Evolutionary conservation across 2,888 invertebrate genomes (phyloP).

Genomic region (Ptilodon capucinus): DNA sequence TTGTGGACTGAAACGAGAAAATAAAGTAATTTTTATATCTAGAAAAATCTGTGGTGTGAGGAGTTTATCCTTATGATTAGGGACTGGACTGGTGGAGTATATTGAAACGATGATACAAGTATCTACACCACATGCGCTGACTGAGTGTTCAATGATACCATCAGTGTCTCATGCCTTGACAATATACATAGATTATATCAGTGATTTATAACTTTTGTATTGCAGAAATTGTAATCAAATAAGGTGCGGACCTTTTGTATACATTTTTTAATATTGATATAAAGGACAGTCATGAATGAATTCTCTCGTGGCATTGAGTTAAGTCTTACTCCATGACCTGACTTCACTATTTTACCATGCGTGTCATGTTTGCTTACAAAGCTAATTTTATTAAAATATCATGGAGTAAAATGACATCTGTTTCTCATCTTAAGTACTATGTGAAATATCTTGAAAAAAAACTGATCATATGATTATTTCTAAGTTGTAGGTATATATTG

Average conservation of each 20-base stretch:
- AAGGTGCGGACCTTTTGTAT: conserved; percentile 78
- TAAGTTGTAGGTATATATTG: conserved; percentile 36
- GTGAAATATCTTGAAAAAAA: conserved; percentile 19
- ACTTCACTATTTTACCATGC: conserved; percentile 8
- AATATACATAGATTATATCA: conserved; percentile 52
- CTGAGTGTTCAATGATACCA: conserved; percentile 56
- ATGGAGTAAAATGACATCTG: conserved; percentile 27
- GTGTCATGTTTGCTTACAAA: conserved; percentile 20
- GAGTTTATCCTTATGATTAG: conserved; percentile 74
- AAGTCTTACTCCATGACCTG: conserved; percentile 37
- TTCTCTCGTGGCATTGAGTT: conserved; percentile 79
- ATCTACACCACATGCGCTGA: conserved; percentile 58
- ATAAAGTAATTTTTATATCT: conserved; percentile 80
- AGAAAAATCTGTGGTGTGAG: conserved; percentile 81
- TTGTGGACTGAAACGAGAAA: conserved; percentile 78
- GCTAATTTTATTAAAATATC: conserved; percentile 26
- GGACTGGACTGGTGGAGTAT: conserved; percentile 71
- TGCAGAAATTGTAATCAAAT: conserved; percentile 72
- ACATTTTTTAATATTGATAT: conserved; percentile 70
- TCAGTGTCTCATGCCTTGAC: conserved; percentile 53
- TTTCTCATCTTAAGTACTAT: conserved; percentile 24
- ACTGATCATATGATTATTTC: conserved; percentile 40
- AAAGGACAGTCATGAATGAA: conserved; percentile 61
- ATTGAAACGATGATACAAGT: conserved; percentile 51
- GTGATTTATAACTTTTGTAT: conserved; percentile 74